phyloP scores from a whole-genome alignment of 2,888 invertebrate genomes.

The Tenthredo scrophulariae region DNA sequence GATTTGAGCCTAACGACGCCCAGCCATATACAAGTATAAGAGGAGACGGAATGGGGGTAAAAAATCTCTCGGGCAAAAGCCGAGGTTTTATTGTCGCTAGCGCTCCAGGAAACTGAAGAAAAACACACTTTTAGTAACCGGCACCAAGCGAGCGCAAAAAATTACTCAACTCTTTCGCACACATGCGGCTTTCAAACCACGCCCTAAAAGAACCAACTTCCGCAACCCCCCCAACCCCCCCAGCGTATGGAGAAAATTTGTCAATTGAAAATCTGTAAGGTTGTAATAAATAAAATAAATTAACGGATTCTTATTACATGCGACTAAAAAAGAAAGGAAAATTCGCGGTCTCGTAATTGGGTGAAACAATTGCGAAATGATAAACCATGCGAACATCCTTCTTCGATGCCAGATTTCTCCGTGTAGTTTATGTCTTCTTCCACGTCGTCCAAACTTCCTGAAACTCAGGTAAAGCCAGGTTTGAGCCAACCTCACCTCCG shows the following conservation, averaged over 20 bases:
- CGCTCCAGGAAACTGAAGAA: constrained; percentile 25
- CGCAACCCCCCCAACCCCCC: background rate
- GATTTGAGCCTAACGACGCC: constrained; percentile 30
- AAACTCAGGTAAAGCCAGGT: constrained; percentile 28
- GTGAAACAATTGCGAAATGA: background rate
- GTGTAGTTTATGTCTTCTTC: background rate
- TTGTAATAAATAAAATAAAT: background rate
- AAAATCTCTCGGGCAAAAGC: constrained; percentile 21
- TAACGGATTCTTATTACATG: background rate
- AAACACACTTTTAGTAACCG: constrained; percentile 43
- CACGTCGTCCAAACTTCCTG: background rate
- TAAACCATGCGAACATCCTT: background rate
- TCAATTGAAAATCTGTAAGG: background rate
- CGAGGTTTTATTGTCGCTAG: constrained; percentile 44
- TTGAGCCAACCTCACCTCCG: constrained; percentile 27
- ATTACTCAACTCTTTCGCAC: constrained; percentile 40
- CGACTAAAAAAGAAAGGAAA: background rate
- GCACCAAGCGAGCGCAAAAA: constrained; percentile 34
- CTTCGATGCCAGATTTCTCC: background rate
- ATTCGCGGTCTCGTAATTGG: background rate
- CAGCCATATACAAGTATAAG: constrained; percentile 13
- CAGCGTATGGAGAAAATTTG: background rate
- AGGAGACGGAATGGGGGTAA: constrained; percentile 9
- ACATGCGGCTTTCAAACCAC: constrained; percentile 21
- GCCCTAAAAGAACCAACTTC: background rate